phyloP scores from a whole-genome alignment of 2,113 vertebrate genomes.

The Menura novaehollandiae region DNA sequence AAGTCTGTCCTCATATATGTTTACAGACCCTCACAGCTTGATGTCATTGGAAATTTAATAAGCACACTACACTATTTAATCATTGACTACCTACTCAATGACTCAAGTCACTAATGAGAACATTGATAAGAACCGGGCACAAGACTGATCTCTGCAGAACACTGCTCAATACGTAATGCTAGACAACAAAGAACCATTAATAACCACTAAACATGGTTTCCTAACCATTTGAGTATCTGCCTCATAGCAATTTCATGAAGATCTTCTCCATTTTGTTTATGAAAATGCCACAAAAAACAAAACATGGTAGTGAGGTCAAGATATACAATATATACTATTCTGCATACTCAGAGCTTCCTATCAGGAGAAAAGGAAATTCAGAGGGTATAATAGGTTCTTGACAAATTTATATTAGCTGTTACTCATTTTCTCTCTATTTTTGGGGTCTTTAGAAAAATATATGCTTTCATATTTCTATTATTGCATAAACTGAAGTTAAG shows the following conservation, averaged over 20 bases:
- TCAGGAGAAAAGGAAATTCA: neutral
- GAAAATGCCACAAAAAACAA: neutral
- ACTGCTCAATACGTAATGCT: neutral
- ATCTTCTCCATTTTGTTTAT: neutral
- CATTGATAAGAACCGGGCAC: slow-evolving; percentile 41
- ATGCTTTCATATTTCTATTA: neutral
- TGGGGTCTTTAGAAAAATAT: neutral
- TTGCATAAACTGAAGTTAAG: neutral
- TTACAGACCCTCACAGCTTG: slow-evolving; percentile 49
- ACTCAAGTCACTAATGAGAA: slow-evolving; percentile 56
- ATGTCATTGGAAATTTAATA: slow-evolving; percentile 66
- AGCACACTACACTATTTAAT: slow-evolving; percentile 50
- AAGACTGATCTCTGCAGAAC: slow-evolving; percentile 36
- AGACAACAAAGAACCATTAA: neutral
- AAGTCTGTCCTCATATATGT: slow-evolving; percentile 25
- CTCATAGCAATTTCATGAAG: neutral
- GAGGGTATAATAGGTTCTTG: neutral
- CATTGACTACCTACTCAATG: slow-evolving; percentile 41
- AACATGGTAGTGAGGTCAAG: neutral
- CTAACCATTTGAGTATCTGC: neutral
- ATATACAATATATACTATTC: neutral
- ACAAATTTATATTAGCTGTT: neutral
- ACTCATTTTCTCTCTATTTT: neutral
- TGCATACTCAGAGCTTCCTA: neutral
- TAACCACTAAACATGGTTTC: neutral